Percentiles rank a stretch among this genome's conserved stretches.
Conservation (phyloP, 1,140 invertebrate genomes). For the Drosophila novamexicana region DNA sequence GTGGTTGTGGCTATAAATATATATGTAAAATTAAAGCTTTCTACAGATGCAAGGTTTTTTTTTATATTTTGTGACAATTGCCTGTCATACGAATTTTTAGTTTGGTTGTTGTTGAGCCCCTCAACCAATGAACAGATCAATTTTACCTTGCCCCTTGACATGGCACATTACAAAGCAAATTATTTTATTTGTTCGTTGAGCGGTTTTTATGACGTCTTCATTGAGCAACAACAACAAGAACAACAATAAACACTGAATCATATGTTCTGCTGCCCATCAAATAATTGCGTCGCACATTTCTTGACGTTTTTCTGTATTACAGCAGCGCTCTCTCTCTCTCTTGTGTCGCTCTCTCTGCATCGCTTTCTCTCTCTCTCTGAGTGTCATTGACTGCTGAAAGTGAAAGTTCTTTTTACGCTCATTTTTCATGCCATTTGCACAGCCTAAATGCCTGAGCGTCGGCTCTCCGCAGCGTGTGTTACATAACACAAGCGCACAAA, state of each 20-base stretch:
- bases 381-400: conserved; percentile 78
- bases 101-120: conserved; percentile 10
- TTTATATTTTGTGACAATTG: conserved; percentile 51
- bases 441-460: conserved; percentile 55
- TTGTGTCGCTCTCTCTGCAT: not conserved
- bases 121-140: conserved; percentile 60
- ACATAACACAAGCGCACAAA: conserved; percentile 62
- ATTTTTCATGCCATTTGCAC: conserved; percentile 70
- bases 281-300: conserved; percentile 57
- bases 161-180: conserved; percentile 51
- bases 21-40: conserved; percentile 17
- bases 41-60: not conserved
- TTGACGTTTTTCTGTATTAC: conserved; percentile 54
- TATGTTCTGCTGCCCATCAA: conserved; percentile 65
- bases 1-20: conserved; percentile 54
- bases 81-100: conserved; percentile 28
- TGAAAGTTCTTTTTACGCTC: conserved; percentile 66
- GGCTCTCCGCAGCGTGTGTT: conserved; percentile 42
- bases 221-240: conserved; percentile 32
- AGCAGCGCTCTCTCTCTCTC: conserved; percentile 3
- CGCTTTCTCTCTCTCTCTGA: not conserved
- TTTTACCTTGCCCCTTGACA: conserved; percentile 36
- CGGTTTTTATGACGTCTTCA: conserved; percentile 49
- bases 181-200: conserved; percentile 61
- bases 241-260: conserved; percentile 48